These are phyloP conservation scores for Syrrhaptes paradoxus DNA, from an alignment of 2,113 vertebrate species.

Conservation along the genomic window DNA sequence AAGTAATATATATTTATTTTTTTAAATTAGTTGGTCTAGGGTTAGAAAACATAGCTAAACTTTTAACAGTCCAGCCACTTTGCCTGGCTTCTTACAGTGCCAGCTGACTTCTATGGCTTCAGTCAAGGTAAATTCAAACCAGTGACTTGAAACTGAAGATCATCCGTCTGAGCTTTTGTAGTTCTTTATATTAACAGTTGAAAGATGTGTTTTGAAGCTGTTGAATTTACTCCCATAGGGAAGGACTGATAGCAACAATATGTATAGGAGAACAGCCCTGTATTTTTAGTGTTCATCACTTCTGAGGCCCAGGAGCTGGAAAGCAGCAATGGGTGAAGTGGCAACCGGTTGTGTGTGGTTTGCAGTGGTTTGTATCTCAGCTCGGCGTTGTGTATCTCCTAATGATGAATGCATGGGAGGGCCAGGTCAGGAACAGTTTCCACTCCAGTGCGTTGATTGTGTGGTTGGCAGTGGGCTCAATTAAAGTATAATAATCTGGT, in stretches of 20 bases:
- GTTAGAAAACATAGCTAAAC: background rate
- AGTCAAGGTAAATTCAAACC: background rate
- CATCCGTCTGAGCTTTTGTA: background rate
- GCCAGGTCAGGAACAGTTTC: constrained; percentile 60
- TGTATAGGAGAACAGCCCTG: fast-evolving
- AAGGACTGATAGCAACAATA: fast-evolving
- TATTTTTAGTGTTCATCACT: background rate
- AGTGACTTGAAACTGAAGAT: background rate
- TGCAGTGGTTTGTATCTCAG: background rate
- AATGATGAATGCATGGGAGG: constrained; percentile 40
- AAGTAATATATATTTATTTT: background rate
- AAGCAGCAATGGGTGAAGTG: background rate
- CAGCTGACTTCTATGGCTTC: background rate
- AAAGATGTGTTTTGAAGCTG: background rate
- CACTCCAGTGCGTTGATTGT: constrained; percentile 54
- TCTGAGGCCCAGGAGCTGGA: background rate
- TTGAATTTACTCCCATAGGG: background rate
- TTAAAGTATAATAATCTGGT: constrained; percentile 68
- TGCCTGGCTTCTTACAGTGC: background rate
- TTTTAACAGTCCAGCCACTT: background rate
- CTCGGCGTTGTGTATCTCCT: background rate
- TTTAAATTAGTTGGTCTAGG: background rate
- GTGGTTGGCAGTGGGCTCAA: constrained; percentile 54
- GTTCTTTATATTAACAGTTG: background rate
- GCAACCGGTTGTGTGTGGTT: background rate